Evolutionary conservation across 2,797 vertebrate genomes (phyloP), one percentile per base, ranked within the genome.

Genomic region (Miichthys miiuy): DNA sequence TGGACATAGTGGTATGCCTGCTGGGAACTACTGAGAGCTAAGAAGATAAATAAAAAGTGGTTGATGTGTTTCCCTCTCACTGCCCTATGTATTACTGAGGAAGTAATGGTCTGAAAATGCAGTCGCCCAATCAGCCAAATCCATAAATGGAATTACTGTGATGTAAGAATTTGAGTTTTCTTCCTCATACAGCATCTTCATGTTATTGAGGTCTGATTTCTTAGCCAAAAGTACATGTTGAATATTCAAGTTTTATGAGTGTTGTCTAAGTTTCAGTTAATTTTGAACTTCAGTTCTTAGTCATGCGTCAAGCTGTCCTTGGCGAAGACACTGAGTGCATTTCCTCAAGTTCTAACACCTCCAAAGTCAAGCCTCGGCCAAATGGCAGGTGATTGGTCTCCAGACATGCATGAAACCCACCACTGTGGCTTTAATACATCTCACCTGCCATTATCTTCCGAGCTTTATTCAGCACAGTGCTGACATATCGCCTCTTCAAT

Each of bases 1-100:
- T 92, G 89, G 85, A 92, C 88, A 91, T 83, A 66, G 86, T 81
- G 81, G 70, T 88, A 18, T 76, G 82, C 69, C 84, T 91, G 90
- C 89, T 93, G 91, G 93, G 92, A 93, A 93, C 83, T 77, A 78
- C 74, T 77, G 83, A 81, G 84, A 71, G 61, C 69, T 72, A 83
- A 46, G 80, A 65, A 86, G 77, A 86, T 91, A 86, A 90, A 92
- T 90, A 85, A 84, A 85, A 86, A 80, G 68, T 46, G 79, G 44
- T 20, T 74, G 70, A 77, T 80, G 60, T 67, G 51, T 77, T 79
- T 77, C 55, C 30, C 27, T 64, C 68, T 77, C 46, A 72, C 16
- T 38, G 55, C 25, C 16, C 56, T 48, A 38, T 85, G 82, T 69
- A 71, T 87, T 87, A 82, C 84, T 68, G 76, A 81, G 73, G 64